Evolutionary conservation across 2,888 invertebrate species (phyloP), one percentile per base, ranked within the genome.

Genomic region (Diarsia mendica): DNA sequence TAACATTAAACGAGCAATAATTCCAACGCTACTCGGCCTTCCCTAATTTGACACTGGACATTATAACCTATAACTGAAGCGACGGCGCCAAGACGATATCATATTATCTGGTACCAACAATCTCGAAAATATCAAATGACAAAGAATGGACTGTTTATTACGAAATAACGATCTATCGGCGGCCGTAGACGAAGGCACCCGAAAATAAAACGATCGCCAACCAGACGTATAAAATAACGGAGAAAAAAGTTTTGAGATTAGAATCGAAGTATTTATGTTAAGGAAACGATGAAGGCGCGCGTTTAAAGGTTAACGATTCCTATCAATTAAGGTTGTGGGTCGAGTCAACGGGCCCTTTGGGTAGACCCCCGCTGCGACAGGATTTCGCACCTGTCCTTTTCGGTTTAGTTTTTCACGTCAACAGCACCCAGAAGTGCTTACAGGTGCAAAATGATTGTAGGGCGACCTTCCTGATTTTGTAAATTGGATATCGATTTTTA

Each of bases 241-340:
- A 89, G 88, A 92, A 94, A 96, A 95, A 95, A 92, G 88, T 90
- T 88, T 81, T 0, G 85, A 95, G 96, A 96, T 96, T 93, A 94
- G 91, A 94, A 96, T 96, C 96, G 89, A 89, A 91, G 92, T 95
- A 95, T 96, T 96, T 96, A 96, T 95, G 94, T 94, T 90, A 90
- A 93, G 94, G 96, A 93, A 94, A 94, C 94, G 93, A 91, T 88
- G 92, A 91, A 93, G 93, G 92, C 91, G 93, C 91, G 93, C 94
- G 94, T 93, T 95, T 95, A 95, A 95, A 95, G 96, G 94, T 95
- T 95, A 96, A 95, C 96, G 96, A 96, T 96, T 94, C 93, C 96
- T 96, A 96, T 96, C 96, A 96, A 96, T 96, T 96, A 96, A 94
- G 95, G 96, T 96, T 96, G 95, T 95, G 94, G 95, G 94, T 92